Conservation (phyloP, 2,888 invertebrate species). For the Lysandra bellargus region DNA sequence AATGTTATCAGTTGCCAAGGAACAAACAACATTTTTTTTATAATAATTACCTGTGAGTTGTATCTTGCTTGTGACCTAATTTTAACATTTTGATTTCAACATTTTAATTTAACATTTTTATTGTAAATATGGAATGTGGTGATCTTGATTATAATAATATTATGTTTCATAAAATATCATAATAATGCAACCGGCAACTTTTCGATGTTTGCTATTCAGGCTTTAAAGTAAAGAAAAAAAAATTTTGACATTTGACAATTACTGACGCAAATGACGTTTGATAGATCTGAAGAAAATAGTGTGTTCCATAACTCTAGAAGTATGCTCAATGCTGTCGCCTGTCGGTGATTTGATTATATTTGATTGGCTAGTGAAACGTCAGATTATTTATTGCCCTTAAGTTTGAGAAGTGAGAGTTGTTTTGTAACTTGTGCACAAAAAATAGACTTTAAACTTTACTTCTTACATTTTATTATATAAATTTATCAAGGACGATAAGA, state of each 20-base stretch:
- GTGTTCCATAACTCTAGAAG: not conserved
- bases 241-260: no score
- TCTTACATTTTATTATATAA: not conserved
- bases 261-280: no score
- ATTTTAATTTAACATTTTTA: no score
- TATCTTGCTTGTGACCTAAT: no score
- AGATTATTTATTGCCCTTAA: not conserved
- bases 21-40: not conserved
- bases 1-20: not conserved
- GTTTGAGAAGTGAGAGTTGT: not conserved
- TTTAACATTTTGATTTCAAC: no score
- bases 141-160: no score
- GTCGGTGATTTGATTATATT: not conserved
- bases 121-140: no score
- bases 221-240: no score
- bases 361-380: not conserved
- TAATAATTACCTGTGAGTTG: no score
- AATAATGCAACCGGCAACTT: no score
- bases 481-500: constrained; percentile 32
- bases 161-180: no score
- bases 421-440: constrained; percentile 25
- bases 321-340: not conserved
- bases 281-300: not conserved
- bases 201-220: no score
- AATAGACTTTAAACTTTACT: constrained; percentile 41